Conservation (phyloP, 2,888 invertebrate species). For the Rhingia rostrata region DNA sequence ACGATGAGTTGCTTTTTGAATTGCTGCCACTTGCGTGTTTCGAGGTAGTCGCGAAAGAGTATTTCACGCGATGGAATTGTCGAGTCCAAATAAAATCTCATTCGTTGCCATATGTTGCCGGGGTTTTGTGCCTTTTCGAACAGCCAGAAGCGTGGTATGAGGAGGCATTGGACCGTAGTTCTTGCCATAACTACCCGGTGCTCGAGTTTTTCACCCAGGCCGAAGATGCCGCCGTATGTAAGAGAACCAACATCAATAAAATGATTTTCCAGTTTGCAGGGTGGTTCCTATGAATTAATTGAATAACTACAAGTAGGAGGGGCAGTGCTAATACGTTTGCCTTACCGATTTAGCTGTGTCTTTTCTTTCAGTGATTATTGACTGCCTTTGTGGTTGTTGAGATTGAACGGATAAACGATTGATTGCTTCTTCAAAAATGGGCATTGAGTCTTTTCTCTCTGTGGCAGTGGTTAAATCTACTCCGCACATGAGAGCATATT, state of each 20-base stretch:
- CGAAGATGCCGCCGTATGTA: conserved; percentile 84
- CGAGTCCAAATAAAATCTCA: conserved; percentile 79
- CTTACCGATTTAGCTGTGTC: conserved; percentile 18
- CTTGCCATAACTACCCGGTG: conserved; percentile 88
- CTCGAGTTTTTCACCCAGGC: conserved; percentile 88
- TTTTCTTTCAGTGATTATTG: not conserved
- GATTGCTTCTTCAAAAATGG: conserved; percentile 35
- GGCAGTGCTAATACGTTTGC: not conserved
- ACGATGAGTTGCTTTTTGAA: conserved; percentile 78
- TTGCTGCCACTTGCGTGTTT: conserved; percentile 79
- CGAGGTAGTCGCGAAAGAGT: conserved; percentile 79
- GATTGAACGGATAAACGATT: conserved; percentile 27
- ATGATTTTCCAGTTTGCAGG: conserved; percentile 76
- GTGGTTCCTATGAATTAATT: conserved; percentile 24
- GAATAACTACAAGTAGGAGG: too few relatives aligned
- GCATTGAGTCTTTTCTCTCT: conserved; percentile 18
- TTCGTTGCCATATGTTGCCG: conserved; percentile 81
- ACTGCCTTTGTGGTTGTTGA: not conserved
- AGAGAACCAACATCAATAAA: conserved; percentile 81
- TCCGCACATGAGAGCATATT: conserved; percentile 58
- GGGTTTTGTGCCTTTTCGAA: conserved; percentile 84
- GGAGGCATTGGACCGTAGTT: conserved; percentile 86
- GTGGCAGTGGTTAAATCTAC: conserved; percentile 32
- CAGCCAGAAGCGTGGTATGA: conserved; percentile 89
- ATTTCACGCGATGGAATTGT: conserved; percentile 80